Conservation (phyloP, 1,140 invertebrate genomes). For the Lasaia peninsularis region DNA sequence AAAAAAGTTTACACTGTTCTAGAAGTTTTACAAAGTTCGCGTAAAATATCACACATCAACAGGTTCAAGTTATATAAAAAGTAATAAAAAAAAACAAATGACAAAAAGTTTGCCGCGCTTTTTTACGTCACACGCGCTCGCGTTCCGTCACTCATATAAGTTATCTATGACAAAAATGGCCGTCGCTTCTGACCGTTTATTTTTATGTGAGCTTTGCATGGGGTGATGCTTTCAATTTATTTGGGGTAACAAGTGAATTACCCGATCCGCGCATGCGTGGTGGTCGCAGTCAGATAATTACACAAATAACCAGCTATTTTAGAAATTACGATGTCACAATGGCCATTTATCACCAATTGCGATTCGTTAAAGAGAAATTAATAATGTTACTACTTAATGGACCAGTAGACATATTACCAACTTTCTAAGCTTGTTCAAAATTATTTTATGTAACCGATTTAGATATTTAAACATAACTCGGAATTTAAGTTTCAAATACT, state of each 20-base stretch:
- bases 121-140: conserved; percentile 45
- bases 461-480: no score
- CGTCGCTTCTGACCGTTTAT: conserved; percentile 37
- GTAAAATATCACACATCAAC: no score
- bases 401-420: no score
- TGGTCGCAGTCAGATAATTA: conserved; percentile 47
- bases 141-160: conserved; percentile 38
- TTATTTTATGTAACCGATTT: no score
- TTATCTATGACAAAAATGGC: conserved; percentile 59
- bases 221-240: conserved; percentile 50
- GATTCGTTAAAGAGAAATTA: background rate
- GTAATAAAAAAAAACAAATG: conserved; percentile 2
- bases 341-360: conserved; percentile 19
- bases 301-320: conserved; percentile 43
- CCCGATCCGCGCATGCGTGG: conserved; percentile 63
- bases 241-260: conserved; percentile 66
- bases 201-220: conserved; percentile 63
- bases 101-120: conserved; percentile 30
- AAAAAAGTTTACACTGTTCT: no score
- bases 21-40: no score
- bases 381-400: background rate
- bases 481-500: no score
- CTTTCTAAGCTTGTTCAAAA: no score
- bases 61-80: no score
- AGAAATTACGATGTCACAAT: conserved; percentile 55